Conservation (phyloP, 2,888 invertebrate genomes). For the Caenorhabditis angaria region DNA sequence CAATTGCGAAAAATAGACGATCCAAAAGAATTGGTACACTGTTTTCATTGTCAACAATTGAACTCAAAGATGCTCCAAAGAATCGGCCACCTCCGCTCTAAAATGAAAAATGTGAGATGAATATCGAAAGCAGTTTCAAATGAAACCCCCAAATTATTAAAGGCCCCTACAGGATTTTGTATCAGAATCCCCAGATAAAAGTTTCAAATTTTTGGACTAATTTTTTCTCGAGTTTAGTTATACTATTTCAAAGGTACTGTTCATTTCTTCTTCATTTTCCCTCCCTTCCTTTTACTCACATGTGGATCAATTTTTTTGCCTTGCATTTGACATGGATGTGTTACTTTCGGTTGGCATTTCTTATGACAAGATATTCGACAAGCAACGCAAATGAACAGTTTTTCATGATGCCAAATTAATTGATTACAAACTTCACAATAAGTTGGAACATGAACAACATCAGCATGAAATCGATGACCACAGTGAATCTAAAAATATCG, state of each 20-base stretch:
- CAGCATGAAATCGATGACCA: slow-evolving; percentile 86
- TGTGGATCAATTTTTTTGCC: slow-evolving; percentile 35
- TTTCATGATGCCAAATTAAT: slow-evolving; percentile 92
- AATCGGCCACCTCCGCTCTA: slow-evolving; percentile 75
- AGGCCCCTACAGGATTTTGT: too few species aligned
- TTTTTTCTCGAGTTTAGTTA: too few species aligned
- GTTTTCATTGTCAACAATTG: slow-evolving; percentile 76
- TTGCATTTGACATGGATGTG: slow-evolving; percentile 66
- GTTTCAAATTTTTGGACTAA: too few species aligned
- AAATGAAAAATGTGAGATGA: too few species aligned
- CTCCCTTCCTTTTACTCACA: too few species aligned
- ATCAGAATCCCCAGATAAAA: too few species aligned
- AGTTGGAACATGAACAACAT: slow-evolving; percentile 93
- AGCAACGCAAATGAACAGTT: slow-evolving; percentile 76
- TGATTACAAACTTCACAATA: slow-evolving; percentile 87
- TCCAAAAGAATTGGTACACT: slow-evolving; percentile 84
- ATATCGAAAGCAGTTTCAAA: too few species aligned
- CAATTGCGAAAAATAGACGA: slow-evolving; percentile 86
- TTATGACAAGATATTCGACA: slow-evolving; percentile 91
- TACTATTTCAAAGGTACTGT: too few species aligned
- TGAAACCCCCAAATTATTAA: too few species aligned
- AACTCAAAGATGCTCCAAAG: slow-evolving; percentile 84
- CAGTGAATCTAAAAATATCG: slow-evolving; percentile 78
- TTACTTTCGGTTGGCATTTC: slow-evolving; percentile 86
- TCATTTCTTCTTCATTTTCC: too few species aligned